Evolutionary conservation across 2,888 invertebrate genomes (phyloP).

Genomic region (Pilophorus perplexus): DNA sequence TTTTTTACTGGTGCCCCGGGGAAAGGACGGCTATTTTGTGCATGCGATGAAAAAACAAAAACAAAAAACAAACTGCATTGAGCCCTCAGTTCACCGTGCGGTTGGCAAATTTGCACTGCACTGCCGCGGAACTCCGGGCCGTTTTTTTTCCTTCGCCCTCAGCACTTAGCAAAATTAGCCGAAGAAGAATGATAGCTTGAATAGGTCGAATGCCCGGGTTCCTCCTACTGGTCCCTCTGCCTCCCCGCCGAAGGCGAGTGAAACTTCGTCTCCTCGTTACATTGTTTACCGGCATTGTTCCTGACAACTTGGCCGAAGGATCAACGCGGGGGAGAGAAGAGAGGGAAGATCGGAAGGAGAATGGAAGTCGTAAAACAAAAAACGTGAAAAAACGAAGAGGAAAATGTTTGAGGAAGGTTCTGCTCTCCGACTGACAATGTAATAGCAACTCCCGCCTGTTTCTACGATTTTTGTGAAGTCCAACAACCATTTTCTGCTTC

Average conservation of each 20-base stretch:
- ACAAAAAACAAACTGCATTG: too few species aligned
- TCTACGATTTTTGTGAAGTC: neutral
- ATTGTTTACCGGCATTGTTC: conserved; percentile 33
- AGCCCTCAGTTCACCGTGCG: too few species aligned
- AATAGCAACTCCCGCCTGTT: conserved; percentile 3
- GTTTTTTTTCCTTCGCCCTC: neutral
- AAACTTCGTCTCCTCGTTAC: conserved; percentile 20
- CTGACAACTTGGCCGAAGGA: conserved; percentile 26
- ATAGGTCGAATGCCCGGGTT: conserved; percentile 7
- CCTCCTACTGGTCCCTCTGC: neutral
- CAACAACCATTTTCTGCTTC: neutral
- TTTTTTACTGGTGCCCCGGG: too few species aligned
- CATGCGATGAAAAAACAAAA: too few species aligned
- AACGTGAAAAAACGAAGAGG: too few species aligned
- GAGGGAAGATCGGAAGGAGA: neutral
- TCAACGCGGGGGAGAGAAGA: neutral
- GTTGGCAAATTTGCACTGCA: too few species aligned
- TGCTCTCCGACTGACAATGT: too few species aligned
- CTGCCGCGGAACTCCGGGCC: too few species aligned
- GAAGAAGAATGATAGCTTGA: conserved; percentile 24
- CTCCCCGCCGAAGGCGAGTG: too few species aligned
- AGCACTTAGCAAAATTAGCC: conserved; percentile 26
- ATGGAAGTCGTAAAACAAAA: conserved; percentile 1
- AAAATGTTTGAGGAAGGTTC: too few species aligned
- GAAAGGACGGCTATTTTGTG: too few species aligned